phyloP scores from a whole-genome alignment of 2,888 invertebrate species.

The Eupithecia pulchellata region DNA sequence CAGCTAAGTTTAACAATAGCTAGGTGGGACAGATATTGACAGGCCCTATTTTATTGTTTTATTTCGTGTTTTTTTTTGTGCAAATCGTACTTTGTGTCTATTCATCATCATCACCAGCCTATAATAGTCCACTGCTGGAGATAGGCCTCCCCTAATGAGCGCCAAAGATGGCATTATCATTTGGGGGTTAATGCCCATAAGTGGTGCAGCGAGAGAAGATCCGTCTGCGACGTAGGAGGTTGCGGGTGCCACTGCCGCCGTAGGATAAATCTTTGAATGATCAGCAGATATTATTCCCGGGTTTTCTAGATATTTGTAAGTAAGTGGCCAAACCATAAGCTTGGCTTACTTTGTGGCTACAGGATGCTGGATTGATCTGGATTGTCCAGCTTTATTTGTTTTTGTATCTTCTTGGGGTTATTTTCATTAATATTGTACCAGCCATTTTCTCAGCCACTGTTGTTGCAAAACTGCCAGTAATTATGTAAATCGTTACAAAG shows the following conservation, averaged over 20 bases:
- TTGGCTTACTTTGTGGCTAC: not conserved
- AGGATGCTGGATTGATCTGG: not conserved
- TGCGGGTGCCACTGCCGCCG: not conserved
- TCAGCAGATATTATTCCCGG: not conserved
- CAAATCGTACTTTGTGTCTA: too few relatives aligned
- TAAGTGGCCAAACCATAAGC: not conserved
- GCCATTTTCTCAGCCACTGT: slow-evolving; percentile 20
- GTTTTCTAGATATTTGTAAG: not conserved
- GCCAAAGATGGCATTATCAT: too few relatives aligned
- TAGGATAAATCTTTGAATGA: not conserved
- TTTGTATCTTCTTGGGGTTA: not conserved
- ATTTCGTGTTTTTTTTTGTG: too few relatives aligned
- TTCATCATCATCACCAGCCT: not conserved
- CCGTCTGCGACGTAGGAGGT: not conserved
- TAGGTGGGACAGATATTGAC: too few relatives aligned
- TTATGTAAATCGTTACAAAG: slow-evolving; percentile 59
- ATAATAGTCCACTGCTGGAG: too few relatives aligned
- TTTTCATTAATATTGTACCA: slow-evolving; percentile 4
- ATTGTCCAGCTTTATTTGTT: not conserved
- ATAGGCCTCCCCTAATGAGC: too few relatives aligned
- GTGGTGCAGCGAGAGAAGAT: too few relatives aligned
- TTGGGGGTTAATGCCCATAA: too few relatives aligned
- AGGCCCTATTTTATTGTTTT: too few relatives aligned
- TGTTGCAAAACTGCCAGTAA: slow-evolving; percentile 50
- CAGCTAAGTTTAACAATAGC: slow-evolving; percentile 15